Base-by-base conservation (phyloP, 2,888 invertebrate species). In the Campaea margaritaria region DNA sequence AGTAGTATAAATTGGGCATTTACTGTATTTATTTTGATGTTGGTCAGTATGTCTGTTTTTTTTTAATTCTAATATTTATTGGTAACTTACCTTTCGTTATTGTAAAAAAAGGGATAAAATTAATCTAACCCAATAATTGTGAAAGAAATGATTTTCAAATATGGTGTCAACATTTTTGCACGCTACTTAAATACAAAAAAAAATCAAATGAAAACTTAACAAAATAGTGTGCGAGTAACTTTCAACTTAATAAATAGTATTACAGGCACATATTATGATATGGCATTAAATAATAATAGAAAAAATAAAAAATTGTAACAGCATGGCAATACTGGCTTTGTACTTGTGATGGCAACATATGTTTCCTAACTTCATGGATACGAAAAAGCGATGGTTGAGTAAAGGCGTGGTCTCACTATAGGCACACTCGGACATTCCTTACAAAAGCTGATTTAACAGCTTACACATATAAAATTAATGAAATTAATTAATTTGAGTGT, bases 321-420 rank as follows among this genome's bases (percentile, higher is more conserved):
- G 13, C 5, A 51, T 57, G 57, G 57, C 62, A 57, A 57, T 49
- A 57, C 36, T 50, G 41, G 51, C 39, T 61, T 68, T 66, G 65
- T 68, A 66, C 66, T 65, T 59, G 50, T 45, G 42, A 53, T 65
- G 67, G 63, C 65, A 67, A 60, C 51, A 57, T 31, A 53, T n/a
- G 34, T 42, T 42, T 41, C 27, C 14, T 42, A 27, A 49, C 21
- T 39, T 31, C 15, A 7, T 10, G 41, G 14, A 14, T 45, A 31
- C 43, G 16, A 16, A 39, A 56, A 45, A 49, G 38, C 14, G 28
- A 41, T 15, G 41, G 10, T 9, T 38, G 38, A 36, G 45, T 44
- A 44, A 38, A 28, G 12, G 31, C 31, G 10, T 7, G 10, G 31
- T 10, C 10, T 10, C 31, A 31, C 21, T 21, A 31, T 31, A 31